Evolutionary conservation across 2,888 invertebrate genomes (phyloP), one percentile per base, ranked within the genome.

Genomic region (Notocelia uddmanniana): DNA sequence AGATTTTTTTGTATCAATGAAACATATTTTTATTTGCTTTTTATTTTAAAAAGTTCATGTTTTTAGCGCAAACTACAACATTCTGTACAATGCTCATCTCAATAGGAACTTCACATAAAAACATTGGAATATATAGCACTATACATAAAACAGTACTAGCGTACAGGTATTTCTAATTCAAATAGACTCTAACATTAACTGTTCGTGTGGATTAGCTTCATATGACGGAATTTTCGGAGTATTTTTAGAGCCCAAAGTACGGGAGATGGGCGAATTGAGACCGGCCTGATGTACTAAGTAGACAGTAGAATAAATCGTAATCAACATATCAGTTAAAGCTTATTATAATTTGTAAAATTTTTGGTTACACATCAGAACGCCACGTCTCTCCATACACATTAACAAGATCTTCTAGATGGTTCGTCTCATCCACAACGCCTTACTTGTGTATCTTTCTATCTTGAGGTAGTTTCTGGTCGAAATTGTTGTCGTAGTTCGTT

Each of bases 401-500:
- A 70, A 78, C 73, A 82, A 76, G 77, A 76, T 85, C 89, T 89
- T 90, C 89, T 89, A 87, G 85, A 83, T 84, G 79, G 86, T 86
- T 85, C 88, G 86, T 86, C 84, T 90, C 91, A 92, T 91, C 86
- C 89, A 89, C 88, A 87, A 89, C 79, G 90, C 91, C 92, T 93
- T 93, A 93, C 93, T 93, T 93, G 93, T 93, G 92, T 92, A 92
- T 92, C 91, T 93, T 90, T 92, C 92, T 92, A 83, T 91, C 91
- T 90, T 86, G 81, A 86, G 89, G 89, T 92, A 92, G 91, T 90
- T 87, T 89, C 83, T 89, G 89, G 83, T 85, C 77, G 83, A 81
- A 78, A 80, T 77, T 85, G 88, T 88, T 91, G 90, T 90, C 81
- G 91, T 92, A 92, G 92, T 79, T 80, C 77, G 80, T 81, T 69